phyloP scores from a whole-genome alignment of 2,888 invertebrate genomes.

The Corythucha ciliata region DNA sequence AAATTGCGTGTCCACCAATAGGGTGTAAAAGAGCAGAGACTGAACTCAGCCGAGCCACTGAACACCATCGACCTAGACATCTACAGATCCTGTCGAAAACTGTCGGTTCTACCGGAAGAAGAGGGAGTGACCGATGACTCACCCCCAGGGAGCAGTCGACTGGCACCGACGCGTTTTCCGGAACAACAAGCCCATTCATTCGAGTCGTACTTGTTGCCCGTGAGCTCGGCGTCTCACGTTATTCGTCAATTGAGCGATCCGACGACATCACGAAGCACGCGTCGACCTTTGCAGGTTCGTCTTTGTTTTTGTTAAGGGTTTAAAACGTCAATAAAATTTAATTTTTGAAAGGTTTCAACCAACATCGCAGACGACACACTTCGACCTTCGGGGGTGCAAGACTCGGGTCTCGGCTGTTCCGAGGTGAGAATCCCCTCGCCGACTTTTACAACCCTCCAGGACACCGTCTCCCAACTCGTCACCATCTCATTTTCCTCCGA shows the following conservation, averaged over 20 bases:
- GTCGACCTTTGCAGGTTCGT: conserved; percentile 31
- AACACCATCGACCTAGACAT: conserved; percentile 24
- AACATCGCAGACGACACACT: too few relatives aligned
- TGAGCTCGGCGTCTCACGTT: conserved; percentile 18
- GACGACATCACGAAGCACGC: conserved; percentile 29
- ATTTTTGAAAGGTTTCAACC: not conserved
- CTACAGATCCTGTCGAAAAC: conserved; percentile 32
- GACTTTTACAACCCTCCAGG: conserved; percentile 25
- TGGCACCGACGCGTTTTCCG: conserved; percentile 24
- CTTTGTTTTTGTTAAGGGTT: not conserved
- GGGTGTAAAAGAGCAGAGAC: conserved; percentile 18
- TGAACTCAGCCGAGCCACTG: conserved; percentile 11
- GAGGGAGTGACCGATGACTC: conserved; percentile 24
- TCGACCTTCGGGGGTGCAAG: conserved; percentile 26
- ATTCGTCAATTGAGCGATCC: conserved; percentile 33
- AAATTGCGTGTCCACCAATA: too few relatives aligned
- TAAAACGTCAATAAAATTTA: conserved; percentile 3
- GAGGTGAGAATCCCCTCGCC: conserved; percentile 27
- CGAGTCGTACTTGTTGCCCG: conserved; percentile 32
- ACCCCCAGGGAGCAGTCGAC: conserved; percentile 22
- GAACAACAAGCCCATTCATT: conserved; percentile 33
- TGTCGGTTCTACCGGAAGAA: conserved; percentile 34
- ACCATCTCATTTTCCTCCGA: conserved; percentile 24
- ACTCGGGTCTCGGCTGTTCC: conserved; percentile 27
- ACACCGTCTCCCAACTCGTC: conserved; percentile 23